Percentiles rank a stretch among this genome's conserved stretches.
Conservation (phyloP, 2,888 invertebrate species). For the Caenorhabditis uteleia region DNA sequence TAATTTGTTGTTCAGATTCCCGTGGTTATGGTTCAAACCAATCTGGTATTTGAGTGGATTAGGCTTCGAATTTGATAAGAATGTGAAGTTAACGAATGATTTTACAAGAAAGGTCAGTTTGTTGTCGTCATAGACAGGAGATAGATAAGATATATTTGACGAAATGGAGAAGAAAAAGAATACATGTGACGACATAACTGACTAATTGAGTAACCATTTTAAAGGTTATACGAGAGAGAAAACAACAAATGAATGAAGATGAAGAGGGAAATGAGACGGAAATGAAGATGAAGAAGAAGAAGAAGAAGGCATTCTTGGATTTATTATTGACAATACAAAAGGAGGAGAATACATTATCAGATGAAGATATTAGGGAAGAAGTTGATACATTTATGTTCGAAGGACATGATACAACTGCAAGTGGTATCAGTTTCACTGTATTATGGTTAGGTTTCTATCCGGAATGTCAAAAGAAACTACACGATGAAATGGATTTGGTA, state of each 20-base stretch:
- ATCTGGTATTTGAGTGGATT: conserved; percentile 75
- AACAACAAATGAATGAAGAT: conserved; percentile 20
- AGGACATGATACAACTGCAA: conserved; percentile 71
- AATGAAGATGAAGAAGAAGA: too few relatives aligned
- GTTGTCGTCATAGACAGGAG: not conserved
- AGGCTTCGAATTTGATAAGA: conserved; percentile 42
- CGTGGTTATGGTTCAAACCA: conserved; percentile 75
- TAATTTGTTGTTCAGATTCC: conserved; percentile 54
- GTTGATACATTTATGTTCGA: conserved; percentile 73
- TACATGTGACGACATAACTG: too few relatives aligned
- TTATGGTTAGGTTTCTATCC: conserved; percentile 70
- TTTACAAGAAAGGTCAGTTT: conserved; percentile 47
- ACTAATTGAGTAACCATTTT: too few relatives aligned
- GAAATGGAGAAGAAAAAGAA: too few relatives aligned
- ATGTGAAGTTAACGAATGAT: conserved; percentile 41
- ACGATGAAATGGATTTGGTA: conserved; percentile 47
- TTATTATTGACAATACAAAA: conserved; percentile 70
- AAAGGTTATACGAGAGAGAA: conserved; percentile 34
- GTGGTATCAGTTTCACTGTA: conserved; percentile 70
- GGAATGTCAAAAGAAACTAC: conserved; percentile 66
- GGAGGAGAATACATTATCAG: conserved; percentile 68
- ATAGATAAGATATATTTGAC: not conserved
- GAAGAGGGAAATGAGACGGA: not conserved
- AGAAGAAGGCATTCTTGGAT: conserved; percentile 71
- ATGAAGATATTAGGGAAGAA: conserved; percentile 70